Base-by-base conservation (phyloP, 2,888 invertebrate genomes). In the Scrobipalpa atriplicella region DNA sequence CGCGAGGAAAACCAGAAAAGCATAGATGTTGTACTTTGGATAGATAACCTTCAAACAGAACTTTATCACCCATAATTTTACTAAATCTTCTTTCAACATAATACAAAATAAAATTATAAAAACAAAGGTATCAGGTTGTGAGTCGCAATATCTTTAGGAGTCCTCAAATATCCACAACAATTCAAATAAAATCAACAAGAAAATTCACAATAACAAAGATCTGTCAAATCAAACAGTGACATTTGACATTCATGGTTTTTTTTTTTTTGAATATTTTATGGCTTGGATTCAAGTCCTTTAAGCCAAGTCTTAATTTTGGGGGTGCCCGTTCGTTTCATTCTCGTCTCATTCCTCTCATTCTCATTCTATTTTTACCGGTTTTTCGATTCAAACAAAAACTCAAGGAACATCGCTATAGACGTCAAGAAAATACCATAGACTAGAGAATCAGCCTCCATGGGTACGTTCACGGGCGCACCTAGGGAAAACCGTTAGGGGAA, bases 31-130 rank as follows among this genome's bases (percentile, higher is more conserved):
- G 85, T 84, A 90, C 81, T 90, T 91, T 82, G 92, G 92, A 84
- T 90, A 92, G 66, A 87, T 78, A 72, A 92, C 74, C 87, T 89
- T 90, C 71, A 92, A 69, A 76, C 90, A 89, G 81, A 87, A 90
- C 75, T 90, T 90, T 81, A 90, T 76, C 75, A 92, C 85, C 90
- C 91, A 89, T 90, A 92, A 68, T 78, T 88, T 87, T 38, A 74
- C 70, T 67, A 70, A 71, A 68, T 75, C 82, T 70, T 84, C 76
- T 76, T 87, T 79, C 79, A 85, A 86, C 92, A 92, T 92, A 86
- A 73, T 90, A 82, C 58, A 9, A 9, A 29, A n/a, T 8, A 58
- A 16, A 16, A 58, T 38, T 1, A 47, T 16, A 47, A 47, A 3
- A 47, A 47, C 47, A 47, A 47, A 47, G 3, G 47, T n/a, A n/a